Evolutionary conservation across 2,797 vertebrate genomes (phyloP).

Genomic region (Anguilla obscura): DNA sequence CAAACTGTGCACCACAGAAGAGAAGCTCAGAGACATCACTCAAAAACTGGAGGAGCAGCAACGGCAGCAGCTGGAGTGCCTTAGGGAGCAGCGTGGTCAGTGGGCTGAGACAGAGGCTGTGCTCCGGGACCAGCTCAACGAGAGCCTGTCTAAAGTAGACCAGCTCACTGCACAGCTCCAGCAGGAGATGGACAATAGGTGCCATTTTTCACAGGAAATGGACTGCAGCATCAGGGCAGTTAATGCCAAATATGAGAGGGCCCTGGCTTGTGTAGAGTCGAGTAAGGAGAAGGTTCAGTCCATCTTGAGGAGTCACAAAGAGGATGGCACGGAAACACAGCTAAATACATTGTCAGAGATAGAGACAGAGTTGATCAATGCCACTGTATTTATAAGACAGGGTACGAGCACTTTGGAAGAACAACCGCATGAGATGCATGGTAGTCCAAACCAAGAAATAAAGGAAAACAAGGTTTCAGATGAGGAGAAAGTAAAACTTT

Average conservation of each 20-base stretch:
- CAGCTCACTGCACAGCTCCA: constrained; percentile 67
- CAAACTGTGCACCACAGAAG: constrained; percentile 87
- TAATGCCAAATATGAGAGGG: constrained; percentile 75
- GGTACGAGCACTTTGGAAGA: constrained; percentile 59
- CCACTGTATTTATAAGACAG: constrained; percentile 65
- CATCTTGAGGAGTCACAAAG: constrained; percentile 67
- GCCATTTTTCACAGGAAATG: constrained; percentile 57
- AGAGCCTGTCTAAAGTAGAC: constrained; percentile 67
- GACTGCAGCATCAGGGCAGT: constrained; percentile 63
- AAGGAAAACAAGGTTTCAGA: constrained; percentile 51
- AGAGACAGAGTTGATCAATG: constrained; percentile 69
- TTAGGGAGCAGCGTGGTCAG: constrained; percentile 67
- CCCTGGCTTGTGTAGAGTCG: constrained; percentile 80
- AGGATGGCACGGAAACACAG: constrained; percentile 59
- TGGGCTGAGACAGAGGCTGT: constrained; percentile 69
- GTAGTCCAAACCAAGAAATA: constrained; percentile 48
- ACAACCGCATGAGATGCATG: constrained; percentile 39
- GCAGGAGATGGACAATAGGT: constrained; percentile 66
- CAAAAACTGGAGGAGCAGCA: constrained; percentile 81
- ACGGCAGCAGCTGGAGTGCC: constrained; percentile 65
- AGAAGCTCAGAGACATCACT: constrained; percentile 86
- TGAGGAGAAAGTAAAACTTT: constrained; percentile 70
- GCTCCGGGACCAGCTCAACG: constrained; percentile 68
- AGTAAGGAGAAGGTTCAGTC: constrained; percentile 78
- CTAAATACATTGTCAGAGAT: constrained; percentile 67